Percentiles rank a stretch among this genome's conserved stretches.
Evolutionary conservation across 2,113 vertebrate species (phyloP).

Genomic region (Brachionichthys hirsutus): DNA sequence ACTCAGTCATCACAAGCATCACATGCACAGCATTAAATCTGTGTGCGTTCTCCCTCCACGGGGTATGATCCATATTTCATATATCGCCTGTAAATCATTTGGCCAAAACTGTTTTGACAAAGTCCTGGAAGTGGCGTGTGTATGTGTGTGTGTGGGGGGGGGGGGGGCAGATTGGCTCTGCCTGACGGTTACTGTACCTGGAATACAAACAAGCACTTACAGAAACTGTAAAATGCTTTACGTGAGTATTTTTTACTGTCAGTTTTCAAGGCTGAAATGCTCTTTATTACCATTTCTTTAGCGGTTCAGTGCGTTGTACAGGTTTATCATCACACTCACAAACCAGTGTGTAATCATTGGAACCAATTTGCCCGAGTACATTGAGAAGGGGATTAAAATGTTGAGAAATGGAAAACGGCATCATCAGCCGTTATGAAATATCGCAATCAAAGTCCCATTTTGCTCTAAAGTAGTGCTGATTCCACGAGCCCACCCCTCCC

Average conservation of each 20-base stretch:
- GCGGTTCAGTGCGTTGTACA: conserved; percentile 33
- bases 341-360: conserved; percentile 53
- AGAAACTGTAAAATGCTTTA: conserved; percentile 51
- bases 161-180: conserved; percentile 65
- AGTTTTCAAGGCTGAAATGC: conserved; percentile 56
- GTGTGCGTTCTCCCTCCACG: conserved; percentile 51
- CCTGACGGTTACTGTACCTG: conserved; percentile 52
- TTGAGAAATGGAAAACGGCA: conserved; percentile 51
- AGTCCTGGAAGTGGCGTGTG: conserved; percentile 55
- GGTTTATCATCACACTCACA: conserved; percentile 50
- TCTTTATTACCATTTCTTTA: conserved; percentile 45
- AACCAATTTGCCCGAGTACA: conserved; percentile 60
- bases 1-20: conserved; percentile 55
- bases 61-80: conserved; percentile 72
- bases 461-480: conserved; percentile 43
- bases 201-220: conserved; percentile 65
- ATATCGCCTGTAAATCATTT: conserved; percentile 69
- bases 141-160: too few species aligned
- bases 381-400: conserved; percentile 66
- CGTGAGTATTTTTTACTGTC: conserved; percentile 46
- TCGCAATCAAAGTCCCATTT: conserved; percentile 63
- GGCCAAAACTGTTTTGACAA: conserved; percentile 66
- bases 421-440: conserved; percentile 50
- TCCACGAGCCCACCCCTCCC: conserved; percentile 30
- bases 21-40: conserved; percentile 51